Evolutionary conservation across 2,113 vertebrate genomes (phyloP), one percentile per base, ranked within the genome.

Genomic region (Zosterops japonicus): DNA sequence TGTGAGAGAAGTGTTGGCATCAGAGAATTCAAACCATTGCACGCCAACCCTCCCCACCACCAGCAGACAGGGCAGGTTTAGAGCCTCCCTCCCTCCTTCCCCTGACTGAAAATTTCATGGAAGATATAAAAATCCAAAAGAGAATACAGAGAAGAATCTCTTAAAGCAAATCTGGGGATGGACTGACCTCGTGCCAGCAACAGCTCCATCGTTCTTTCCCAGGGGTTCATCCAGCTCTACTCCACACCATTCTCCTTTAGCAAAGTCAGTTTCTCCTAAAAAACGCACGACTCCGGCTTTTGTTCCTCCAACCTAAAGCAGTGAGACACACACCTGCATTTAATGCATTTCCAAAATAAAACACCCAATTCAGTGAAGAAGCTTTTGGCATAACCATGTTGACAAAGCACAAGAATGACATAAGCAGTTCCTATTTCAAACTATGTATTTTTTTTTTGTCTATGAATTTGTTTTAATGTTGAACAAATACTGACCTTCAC

Each of bases 171-270:
- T 6, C 0, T 60, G 46, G 31, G 3, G 18, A 28, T 0, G 53
- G 44, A 95, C 95, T 25, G 93, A 99, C 99, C 99, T 99, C 15
- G 99, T 99, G 96, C 99, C 99, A 78, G 99, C 99, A 67, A 99
- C 99, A 2, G 99, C 99, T 35, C 99, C 99, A 21, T 99, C 99
- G 2, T 99, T 99, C 97, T 99, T 99, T 49, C 99, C 99, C 36
- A 99, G 97, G 12, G 99, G 99, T 55, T 99, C 99, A 33, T 99
- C 99, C 72, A 99, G 94, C 81, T 99, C 99, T 25, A 99, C 99
- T 5, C 99, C 99, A 57, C 99, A 99, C 99, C 99, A 99, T 15
- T 99, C 99, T 41, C 99, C 99, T 97, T 99, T 99, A 44, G 99
- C 99, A 94, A 99, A 99, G 97, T 99, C 99, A 0, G 99, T 99